phyloP scores from a whole-genome alignment of 2,888 invertebrate genomes.

The Heliconius charithonia region DNA sequence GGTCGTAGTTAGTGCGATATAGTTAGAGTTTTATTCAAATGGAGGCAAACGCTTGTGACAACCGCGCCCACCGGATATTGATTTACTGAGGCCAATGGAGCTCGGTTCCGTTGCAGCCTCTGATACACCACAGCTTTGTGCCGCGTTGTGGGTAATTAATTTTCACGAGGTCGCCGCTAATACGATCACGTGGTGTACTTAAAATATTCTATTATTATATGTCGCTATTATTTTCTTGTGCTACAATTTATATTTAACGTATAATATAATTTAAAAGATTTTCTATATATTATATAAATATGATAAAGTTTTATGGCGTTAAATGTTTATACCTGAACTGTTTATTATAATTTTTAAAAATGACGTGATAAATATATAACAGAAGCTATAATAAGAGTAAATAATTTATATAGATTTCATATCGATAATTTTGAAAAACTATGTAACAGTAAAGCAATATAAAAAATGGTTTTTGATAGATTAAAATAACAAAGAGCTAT shows the following conservation, averaged over 20 bases:
- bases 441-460: too few species aligned
- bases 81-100: conserved; percentile 73
- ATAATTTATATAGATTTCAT: too few species aligned
- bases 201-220: conserved; percentile 40
- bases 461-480: too few species aligned
- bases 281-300: not conserved
- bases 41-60: conserved; percentile 56
- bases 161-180: conserved; percentile 54
- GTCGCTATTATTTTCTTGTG: not conserved
- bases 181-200: conserved; percentile 38
- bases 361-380: too few species aligned
- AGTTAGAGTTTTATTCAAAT: conserved; percentile 53
- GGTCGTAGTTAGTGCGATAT: conserved; percentile 56
- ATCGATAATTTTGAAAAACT: too few species aligned
- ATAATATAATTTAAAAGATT: not conserved
- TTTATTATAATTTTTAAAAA: not conserved
- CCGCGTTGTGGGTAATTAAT: conserved; percentile 68
- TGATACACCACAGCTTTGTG: conserved; percentile 64
- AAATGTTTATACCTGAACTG: not conserved
- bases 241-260: not conserved
- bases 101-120: conserved; percentile 65
- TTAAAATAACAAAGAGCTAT: too few species aligned
- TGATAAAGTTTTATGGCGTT: not conserved
- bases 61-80: conserved; percentile 77
- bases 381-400: too few species aligned